Conservation (phyloP, 2,888 invertebrate genomes). For the Ornithoptera alexandrae region DNA sequence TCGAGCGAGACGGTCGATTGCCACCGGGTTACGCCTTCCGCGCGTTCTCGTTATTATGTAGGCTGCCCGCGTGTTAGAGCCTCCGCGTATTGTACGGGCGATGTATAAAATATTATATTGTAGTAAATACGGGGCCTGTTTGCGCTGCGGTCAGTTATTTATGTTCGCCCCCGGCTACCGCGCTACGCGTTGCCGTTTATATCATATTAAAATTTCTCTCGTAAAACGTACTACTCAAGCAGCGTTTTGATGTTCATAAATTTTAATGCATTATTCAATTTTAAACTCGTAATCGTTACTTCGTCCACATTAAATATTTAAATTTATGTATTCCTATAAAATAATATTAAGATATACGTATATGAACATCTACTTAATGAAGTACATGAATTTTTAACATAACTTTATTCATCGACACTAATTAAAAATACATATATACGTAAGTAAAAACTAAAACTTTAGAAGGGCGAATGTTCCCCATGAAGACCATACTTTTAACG, state of each 20-base stretch:
- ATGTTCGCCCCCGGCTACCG: slow-evolving; percentile 67
- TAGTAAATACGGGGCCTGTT: slow-evolving; percentile 69
- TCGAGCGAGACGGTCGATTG: slow-evolving; percentile 69
- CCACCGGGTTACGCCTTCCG: slow-evolving; percentile 80
- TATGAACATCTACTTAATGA: background rate
- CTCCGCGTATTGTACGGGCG: slow-evolving; percentile 66
- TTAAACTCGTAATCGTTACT: background rate
- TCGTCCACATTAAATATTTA: background rate
- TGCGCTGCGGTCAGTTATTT: slow-evolving; percentile 69
- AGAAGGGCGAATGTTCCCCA: background rate
- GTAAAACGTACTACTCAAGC: background rate
- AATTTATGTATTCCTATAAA: background rate
- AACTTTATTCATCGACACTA: background rate
- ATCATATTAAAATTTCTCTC: slow-evolving; percentile 11
- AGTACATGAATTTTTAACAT: background rate
- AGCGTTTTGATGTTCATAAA: background rate
- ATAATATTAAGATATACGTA: background rate
- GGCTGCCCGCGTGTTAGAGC: slow-evolving; percentile 75
- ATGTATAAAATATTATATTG: slow-evolving; percentile 75
- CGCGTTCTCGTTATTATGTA: slow-evolving; percentile 77
- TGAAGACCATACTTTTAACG: background rate
- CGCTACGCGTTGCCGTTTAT: slow-evolving; percentile 63
- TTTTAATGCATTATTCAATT: background rate
- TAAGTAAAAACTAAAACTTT: background rate
- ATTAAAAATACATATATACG: background rate